Conservation (phyloP, 2,888 invertebrate species). For the Teinopalpus imperialis region DNA sequence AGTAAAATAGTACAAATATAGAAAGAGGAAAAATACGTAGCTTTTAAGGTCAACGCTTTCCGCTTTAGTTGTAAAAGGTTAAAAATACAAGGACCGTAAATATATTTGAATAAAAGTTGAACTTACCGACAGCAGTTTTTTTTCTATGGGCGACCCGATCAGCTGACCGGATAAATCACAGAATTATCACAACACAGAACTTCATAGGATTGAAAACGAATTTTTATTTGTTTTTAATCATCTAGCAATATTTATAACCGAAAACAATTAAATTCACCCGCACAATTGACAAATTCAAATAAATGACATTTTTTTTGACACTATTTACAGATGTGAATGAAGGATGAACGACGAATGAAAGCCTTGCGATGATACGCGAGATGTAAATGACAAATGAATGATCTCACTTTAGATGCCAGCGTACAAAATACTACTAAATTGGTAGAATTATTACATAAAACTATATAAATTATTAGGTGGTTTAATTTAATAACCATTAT, state of each 20-base stretch:
- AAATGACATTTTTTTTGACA: slow-evolving; percentile 18
- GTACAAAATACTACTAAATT: background rate
- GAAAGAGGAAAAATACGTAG: background rate
- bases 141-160: slow-evolving; percentile 1
- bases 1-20: background rate
- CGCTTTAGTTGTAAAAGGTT: slow-evolving; percentile 1
- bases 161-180: slow-evolving; percentile 16
- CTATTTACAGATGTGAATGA: slow-evolving; percentile 15
- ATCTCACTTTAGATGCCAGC: slow-evolving; percentile 3
- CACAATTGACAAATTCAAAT: slow-evolving; percentile 18
- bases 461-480: no score
- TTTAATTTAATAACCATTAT: no score
- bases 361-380: slow-evolving; percentile 3
- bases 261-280: slow-evolving; percentile 7
- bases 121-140: slow-evolving; percentile 20
- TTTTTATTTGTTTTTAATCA: slow-evolving; percentile 2
- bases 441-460: no score
- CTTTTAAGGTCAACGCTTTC: background rate
- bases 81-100: slow-evolving; percentile 1
- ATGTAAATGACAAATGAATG: slow-evolving; percentile 6
- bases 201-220: background rate
- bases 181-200: slow-evolving; percentile 22
- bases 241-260: background rate
- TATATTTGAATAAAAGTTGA: slow-evolving; percentile 15
- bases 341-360: slow-evolving; percentile 8